Percentiles rank a stretch among this genome's conserved stretches.
phyloP scores from a whole-genome alignment of 2,797 vertebrate species.

The Lithobates pipiens region DNA sequence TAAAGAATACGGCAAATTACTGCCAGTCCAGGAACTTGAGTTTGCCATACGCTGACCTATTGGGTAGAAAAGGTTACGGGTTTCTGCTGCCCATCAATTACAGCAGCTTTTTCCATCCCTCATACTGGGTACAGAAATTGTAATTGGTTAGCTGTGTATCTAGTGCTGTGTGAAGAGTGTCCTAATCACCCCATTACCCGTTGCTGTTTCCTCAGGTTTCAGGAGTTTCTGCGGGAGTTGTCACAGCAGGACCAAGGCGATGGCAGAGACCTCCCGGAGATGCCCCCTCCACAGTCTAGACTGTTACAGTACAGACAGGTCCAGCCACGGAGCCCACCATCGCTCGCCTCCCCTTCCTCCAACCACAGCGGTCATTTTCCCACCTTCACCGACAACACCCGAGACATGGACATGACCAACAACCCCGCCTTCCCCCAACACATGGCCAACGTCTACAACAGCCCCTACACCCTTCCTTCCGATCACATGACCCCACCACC shows the following conservation, averaged over 20 bases:
- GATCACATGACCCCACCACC: constrained; percentile 87
- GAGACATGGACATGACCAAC: constrained; percentile 83
- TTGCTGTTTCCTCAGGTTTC: constrained; percentile 80
- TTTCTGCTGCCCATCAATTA: too few species aligned
- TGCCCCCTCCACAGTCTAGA: constrained; percentile 97
- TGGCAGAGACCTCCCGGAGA: constrained; percentile 85
- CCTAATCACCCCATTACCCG: too few species aligned
- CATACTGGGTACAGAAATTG: too few species aligned
- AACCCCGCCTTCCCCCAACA: constrained; percentile 86
- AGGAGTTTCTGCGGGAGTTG: constrained; percentile 91
- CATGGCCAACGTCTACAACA: constrained; percentile 80
- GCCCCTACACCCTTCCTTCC: constrained; percentile 82
- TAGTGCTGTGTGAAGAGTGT: too few species aligned
- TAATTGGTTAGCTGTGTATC: too few species aligned
- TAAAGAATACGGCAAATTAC: too few species aligned
- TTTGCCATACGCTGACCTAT: too few species aligned
- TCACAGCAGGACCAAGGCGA: constrained; percentile 88
- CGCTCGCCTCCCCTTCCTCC: constrained; percentile 86
- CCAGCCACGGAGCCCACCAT: constrained; percentile 88
- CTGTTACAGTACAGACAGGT: constrained; percentile 96
- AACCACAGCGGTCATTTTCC: constrained; percentile 83
- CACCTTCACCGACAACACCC: constrained; percentile 80
- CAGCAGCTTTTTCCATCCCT: too few species aligned
- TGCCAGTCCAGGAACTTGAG: too few species aligned
- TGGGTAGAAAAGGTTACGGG: too few species aligned